Evolutionary conservation across 1,140 invertebrate species (phyloP).

Genomic region (Pogonomyrmex barbatus): DNA sequence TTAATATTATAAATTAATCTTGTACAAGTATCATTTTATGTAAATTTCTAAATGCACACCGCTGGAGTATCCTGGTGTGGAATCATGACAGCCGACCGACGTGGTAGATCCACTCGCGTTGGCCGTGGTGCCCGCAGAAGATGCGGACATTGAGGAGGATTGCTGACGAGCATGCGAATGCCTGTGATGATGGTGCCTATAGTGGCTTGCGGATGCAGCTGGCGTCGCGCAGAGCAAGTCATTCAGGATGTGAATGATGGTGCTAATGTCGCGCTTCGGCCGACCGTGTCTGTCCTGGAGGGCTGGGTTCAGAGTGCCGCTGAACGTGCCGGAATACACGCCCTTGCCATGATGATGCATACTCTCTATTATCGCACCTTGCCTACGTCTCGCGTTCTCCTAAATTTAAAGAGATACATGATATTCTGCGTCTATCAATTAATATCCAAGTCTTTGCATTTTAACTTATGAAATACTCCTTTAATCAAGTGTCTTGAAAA

Average conservation of each 20-base stretch:
- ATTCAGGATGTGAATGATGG: conserved; percentile 98
- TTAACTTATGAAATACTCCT: background rate
- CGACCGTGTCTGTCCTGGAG: conserved; percentile 95
- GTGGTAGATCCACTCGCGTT: conserved; percentile 70
- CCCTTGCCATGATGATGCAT: conserved; percentile 98
- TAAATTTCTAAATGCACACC: conserved; percentile 57
- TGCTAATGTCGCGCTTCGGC: conserved; percentile 96
- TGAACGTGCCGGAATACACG: conserved; percentile 93
- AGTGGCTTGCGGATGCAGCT: conserved; percentile 83
- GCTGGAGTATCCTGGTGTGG: conserved; percentile 71
- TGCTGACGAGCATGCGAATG: conserved; percentile 79
- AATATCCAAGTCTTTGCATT: background rate
- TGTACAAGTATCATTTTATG: conserved; percentile 5
- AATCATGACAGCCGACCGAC: conserved; percentile 66
- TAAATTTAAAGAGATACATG: conserved; percentile 62
- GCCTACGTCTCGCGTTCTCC: conserved; percentile 85
- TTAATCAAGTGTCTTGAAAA: background rate
- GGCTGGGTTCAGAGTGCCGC: conserved; percentile 96
- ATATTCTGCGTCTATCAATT: conserved; percentile 4
- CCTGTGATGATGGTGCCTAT: conserved; percentile 83
- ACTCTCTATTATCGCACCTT: conserved; percentile 95
- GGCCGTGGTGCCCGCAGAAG: conserved; percentile 62
- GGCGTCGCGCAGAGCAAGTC: conserved; percentile 96
- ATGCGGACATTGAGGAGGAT: conserved; percentile 68
- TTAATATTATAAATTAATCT: background rate